Evolutionary conservation across 2,888 invertebrate species (phyloP), one percentile per base, ranked within the genome.

Genomic region (Coleophora flavipennella): DNA sequence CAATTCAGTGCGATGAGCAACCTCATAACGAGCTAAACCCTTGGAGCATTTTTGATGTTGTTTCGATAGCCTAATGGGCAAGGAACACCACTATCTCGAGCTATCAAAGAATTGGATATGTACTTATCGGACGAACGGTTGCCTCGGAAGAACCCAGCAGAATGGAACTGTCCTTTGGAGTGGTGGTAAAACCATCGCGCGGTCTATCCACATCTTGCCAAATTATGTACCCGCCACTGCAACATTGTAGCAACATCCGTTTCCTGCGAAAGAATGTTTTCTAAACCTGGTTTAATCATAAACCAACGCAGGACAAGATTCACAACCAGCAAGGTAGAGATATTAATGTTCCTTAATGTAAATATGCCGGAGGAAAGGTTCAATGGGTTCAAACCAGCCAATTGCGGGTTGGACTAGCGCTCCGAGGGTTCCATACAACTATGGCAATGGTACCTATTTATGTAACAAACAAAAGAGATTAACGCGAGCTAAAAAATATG

Each of bases 61-160:
- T 3, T n/a, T 11, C 7, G 11, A 12, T 11, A 11, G 11, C 8
- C 9, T 31, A 31, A n/a, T 8, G 11, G 1, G n/a, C 31, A 31
- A 12, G 31, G 31, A 8, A 31, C 34, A 10, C 20, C 14, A 20
- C 20, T 36, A 48, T 31, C 31, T 46, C 25, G 3, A 43, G 40
- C 46, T 0, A 46, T 46, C 4, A 43, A 45, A 35, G 48, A 50
- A 31, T 41, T 50, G 27, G 45, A 50, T 13, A 48, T 41, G 41
- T 50, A 48, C 28, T 34, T 48, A 9, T 20, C 40, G 1, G 46
- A 47, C 25, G 44, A 46, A 11, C 1, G 41, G 14, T 34, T 48
- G 7, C 43, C 40, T 8, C 13, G 40, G n/a, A 43, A 40, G 34
- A 31, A 32, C 3, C 12, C 10, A 4, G 44, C 43, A 12, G 13